Percentiles rank a stretch among this genome's conserved stretches.
Evolutionary conservation across 2,888 invertebrate genomes (phyloP).

Genomic region (Hydraecia micacea): DNA sequence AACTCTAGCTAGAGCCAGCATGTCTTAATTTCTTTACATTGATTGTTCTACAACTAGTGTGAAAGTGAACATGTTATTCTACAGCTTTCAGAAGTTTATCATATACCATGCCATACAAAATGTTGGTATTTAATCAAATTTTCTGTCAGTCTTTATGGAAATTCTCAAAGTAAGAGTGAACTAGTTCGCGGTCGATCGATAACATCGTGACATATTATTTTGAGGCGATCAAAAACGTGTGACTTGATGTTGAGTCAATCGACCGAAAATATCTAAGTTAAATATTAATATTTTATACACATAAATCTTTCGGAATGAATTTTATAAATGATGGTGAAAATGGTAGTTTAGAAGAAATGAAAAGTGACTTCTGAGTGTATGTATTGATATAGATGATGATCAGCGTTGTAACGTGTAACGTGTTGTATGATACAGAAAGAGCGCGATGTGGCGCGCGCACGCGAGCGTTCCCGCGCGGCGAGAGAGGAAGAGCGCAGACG

Average conservation of each 20-base stretch:
- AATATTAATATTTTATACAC: background rate
- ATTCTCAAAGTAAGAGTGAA: background rate
- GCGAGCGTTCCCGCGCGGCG: constrained; percentile 94
- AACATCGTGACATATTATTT: background rate
- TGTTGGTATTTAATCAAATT: background rate
- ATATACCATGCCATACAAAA: background rate
- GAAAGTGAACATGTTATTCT: background rate
- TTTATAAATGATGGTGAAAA: background rate
- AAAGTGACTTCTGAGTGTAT: background rate
- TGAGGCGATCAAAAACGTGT: background rate
- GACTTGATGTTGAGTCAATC: background rate
- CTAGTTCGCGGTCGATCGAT: background rate
- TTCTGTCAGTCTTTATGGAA: background rate
- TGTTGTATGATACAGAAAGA: constrained; percentile 89
- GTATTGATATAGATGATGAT: background rate
- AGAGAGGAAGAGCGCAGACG: constrained; percentile 95
- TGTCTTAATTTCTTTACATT: constrained; percentile 1
- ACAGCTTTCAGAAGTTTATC: background rate
- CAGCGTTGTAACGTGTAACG: background rate
- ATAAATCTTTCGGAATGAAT: background rate
- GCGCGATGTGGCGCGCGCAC: constrained; percentile 93
- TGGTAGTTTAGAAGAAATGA: background rate
- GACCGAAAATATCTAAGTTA: background rate
- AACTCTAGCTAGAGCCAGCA: background rate
- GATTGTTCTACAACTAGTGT: background rate